A percentile compares a stretch with the other conserved stretches of the same genome.
These are phyloP conservation scores for Falco concolor DNA, from an alignment of 2,797 vertebrate genomes.

Conservation along the genomic window DNA sequence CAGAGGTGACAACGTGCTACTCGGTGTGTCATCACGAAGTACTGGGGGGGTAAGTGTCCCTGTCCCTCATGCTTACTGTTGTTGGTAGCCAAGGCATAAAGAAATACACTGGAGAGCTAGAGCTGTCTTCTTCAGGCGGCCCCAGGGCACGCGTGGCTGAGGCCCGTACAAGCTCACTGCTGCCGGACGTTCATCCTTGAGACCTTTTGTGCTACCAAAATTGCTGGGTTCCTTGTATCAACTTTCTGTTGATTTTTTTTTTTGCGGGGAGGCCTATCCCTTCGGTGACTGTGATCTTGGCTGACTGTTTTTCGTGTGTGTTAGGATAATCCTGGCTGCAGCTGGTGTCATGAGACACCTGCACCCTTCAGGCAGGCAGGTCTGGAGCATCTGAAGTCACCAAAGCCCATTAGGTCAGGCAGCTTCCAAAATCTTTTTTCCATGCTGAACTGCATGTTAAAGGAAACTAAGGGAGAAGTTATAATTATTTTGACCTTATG, in stretches of 20 bases:
- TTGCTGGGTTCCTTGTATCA: not conserved
- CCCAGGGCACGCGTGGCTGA: not conserved
- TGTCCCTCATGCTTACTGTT: not conserved
- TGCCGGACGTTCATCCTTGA: not conserved
- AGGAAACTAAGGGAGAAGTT: not conserved
- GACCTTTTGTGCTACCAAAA: not conserved
- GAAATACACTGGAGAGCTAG: not conserved
- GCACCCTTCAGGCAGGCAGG: not conserved
- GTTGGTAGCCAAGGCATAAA: not conserved
- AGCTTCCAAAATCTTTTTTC: not conserved
- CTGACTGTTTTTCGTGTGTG: not conserved
- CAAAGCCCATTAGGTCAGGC: not conserved
- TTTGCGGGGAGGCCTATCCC: not conserved
- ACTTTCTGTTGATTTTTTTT: not conserved
- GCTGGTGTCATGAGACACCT: not conserved
- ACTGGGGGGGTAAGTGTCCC: constrained; percentile 81
- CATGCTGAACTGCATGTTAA: not conserved
- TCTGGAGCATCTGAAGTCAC: not conserved
- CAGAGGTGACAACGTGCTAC: constrained; percentile 72
- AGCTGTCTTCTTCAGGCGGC: not conserved
- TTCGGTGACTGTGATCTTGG: not conserved
- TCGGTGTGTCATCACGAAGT: constrained; percentile 75
- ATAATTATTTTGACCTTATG: not conserved
- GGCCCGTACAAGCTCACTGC: not conserved
- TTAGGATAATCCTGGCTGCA: not conserved